Conservation (phyloP, 2,888 invertebrate genomes). For the Papilio demoleus region DNA sequence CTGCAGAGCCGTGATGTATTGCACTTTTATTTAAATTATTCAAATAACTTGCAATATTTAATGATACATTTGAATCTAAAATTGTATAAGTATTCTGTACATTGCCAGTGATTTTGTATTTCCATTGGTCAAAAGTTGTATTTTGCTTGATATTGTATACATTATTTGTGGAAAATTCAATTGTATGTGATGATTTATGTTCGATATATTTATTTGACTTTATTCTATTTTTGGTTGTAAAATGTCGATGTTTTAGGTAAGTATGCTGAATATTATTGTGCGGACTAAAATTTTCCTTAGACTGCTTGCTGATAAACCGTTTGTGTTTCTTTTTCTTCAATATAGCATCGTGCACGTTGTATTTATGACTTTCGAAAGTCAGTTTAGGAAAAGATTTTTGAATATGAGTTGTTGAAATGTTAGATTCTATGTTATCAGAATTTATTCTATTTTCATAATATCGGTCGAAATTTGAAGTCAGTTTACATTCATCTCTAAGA, state of each 20-base stretch:
- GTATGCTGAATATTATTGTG: conserved; percentile 36
- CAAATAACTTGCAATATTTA: conserved; percentile 29
- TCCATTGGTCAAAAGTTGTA: conserved; percentile 37
- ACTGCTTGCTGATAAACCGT: conserved; percentile 54
- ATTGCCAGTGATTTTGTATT: conserved; percentile 37
- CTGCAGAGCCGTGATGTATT: not conserved
- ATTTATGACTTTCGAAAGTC: conserved; percentile 62
- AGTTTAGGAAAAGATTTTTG: conserved; percentile 41
- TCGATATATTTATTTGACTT: conserved; percentile 30
- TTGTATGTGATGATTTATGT: conserved; percentile 51
- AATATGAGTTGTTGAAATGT: conserved; percentile 1
- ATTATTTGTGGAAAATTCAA: conserved; percentile 48
- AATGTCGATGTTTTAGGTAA: conserved; percentile 23
- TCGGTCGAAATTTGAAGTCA: not conserved
- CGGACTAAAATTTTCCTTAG: conserved; percentile 55
- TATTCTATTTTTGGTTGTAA: conserved; percentile 10
- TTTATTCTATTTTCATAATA: not conserved
- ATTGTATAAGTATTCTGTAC: conserved; percentile 40
- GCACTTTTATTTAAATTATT: conserved; percentile 33
- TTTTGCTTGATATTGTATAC: not conserved
- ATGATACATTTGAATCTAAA: conserved; percentile 30
- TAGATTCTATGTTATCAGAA: conserved; percentile 19
- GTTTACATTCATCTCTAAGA: not conserved
- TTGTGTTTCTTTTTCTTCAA: conserved; percentile 40
- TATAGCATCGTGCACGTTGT: conserved; percentile 42